These are phyloP conservation scores for Semotilus atromaculatus DNA, from an alignment of 2,797 vertebrate species.

Conservation along the genomic window DNA sequence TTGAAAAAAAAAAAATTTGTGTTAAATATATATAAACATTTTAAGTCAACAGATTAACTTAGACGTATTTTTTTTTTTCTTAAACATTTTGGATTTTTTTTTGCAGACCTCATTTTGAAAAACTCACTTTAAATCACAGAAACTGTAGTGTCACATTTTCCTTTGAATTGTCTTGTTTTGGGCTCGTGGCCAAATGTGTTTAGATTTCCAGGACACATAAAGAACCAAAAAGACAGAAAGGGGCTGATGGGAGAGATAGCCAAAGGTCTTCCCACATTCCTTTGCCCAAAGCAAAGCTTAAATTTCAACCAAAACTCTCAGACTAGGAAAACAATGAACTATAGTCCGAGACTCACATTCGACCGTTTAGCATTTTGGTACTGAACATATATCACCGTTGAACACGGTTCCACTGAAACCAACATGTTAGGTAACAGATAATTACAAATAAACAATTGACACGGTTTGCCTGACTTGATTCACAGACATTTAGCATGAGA, in stretches of 20 bases:
- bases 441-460: not conserved
- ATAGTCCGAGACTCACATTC: not conserved
- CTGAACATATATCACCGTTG: not conserved
- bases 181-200: not conserved
- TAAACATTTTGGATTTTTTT: no score
- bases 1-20: no score
- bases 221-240: slow-evolving; percentile 32
- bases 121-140: not conserved
- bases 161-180: slow-evolving; percentile 12
- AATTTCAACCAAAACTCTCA: slow-evolving; percentile 43
- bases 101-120: not conserved
- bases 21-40: not conserved
- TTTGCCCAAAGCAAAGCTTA: slow-evolving; percentile 20
- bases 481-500: slow-evolving; percentile 18
- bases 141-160: not conserved
- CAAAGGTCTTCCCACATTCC: slow-evolving; percentile 42
- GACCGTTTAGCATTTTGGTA: not conserved
- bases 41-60: not conserved
- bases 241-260: slow-evolving; percentile 1
- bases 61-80: not conserved
- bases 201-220: slow-evolving; percentile 40
- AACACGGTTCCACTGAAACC: not conserved
- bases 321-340: slow-evolving; percentile 25
- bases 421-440: not conserved
- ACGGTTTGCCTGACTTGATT: not conserved